phyloP scores from a whole-genome alignment of 2,797 vertebrate species.

The Apodemus agrarius region DNA sequence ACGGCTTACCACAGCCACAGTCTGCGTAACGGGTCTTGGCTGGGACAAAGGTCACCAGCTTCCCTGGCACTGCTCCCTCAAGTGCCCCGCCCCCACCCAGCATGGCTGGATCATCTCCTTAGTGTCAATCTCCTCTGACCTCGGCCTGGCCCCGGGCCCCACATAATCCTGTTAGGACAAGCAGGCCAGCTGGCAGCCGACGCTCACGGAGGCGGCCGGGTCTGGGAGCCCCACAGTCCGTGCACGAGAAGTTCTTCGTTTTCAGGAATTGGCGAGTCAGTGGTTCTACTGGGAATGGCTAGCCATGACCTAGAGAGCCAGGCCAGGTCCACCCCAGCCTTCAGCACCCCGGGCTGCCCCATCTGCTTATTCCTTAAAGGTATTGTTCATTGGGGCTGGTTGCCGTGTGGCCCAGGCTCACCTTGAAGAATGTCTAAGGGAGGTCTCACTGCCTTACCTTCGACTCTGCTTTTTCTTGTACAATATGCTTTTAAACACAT shows the following conservation, averaged over 20 bases:
- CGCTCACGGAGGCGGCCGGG: background rate
- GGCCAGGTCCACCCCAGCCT: background rate
- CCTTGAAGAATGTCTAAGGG: background rate
- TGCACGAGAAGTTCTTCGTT: conserved; percentile 22
- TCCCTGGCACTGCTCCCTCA: conserved; percentile 70
- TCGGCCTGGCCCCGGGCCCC: conserved; percentile 85
- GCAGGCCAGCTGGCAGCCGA: conserved; percentile 83
- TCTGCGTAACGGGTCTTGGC: background rate
- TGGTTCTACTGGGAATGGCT: background rate
- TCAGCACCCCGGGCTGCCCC: background rate
- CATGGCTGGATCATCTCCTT: conserved; percentile 90
- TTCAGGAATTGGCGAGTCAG: background rate
- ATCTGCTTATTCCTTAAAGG: background rate
- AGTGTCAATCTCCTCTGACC: conserved; percentile 91
- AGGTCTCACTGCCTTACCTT: background rate
- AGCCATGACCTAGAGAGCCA: background rate
- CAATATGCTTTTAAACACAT: background rate
- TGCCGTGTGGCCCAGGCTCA: background rate
- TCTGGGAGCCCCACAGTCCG: background rate
- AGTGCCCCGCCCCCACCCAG: conserved; percentile 12
- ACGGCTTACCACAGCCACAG: background rate
- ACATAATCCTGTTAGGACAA: conserved; percentile 92
- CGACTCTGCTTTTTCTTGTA: background rate
- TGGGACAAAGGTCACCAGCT: background rate
- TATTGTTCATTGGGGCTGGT: background rate